Base-by-base conservation (phyloP, 1,140 invertebrate species). In the Aricia agestis region DNA sequence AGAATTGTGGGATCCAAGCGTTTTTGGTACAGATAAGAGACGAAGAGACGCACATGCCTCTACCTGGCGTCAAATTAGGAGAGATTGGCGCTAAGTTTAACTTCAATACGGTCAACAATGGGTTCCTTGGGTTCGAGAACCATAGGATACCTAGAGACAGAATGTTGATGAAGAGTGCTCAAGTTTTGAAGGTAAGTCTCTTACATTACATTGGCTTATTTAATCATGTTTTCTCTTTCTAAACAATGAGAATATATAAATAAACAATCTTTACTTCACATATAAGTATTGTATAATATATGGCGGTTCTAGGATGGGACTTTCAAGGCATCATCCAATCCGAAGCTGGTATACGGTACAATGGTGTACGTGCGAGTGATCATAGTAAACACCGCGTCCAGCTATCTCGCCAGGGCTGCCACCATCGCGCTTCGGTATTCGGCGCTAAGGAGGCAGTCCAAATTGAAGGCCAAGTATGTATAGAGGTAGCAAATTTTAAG, bases 1-100 rank as follows among this genome's bases (percentile, higher is more conserved):
- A 95, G 82, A 95, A 95, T 82, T 94, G 95, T 84, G 98, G 98
- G 0, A 95, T 98, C 73, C 98, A 99, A 84, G 95, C 97, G 0
- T 99, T 99, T 82, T 94, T 99, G 74, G 97, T 99, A 0, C 98
- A 98, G 87, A 86, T 99, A 10, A 92, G 98, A 76, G 95, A 98
- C 82, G 94, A 96, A 78, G 94, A 98, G 52, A 97, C 96, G 0
- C 97, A 99, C 82, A 90, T 95, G 84, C 97, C 98, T 0, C 76
- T 99, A 75, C 94, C 94, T 65, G 98, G 98, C 11, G 95, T 99
- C 41, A 96, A 95, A 80, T 94, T 99, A 68, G 98, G 98, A 9
- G 98, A 99, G 91, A 98, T 99, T 77, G 98, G 98, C 1, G 95
- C 96, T 9, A 99, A 99, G 87, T 92, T 99, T 66, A 97, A 97